A percentile compares a stretch with the other conserved stretches of the same genome.
These are phyloP conservation scores for Drymonia ruficornis DNA, from an alignment of 2,888 invertebrate species.

Conservation along the genomic window DNA sequence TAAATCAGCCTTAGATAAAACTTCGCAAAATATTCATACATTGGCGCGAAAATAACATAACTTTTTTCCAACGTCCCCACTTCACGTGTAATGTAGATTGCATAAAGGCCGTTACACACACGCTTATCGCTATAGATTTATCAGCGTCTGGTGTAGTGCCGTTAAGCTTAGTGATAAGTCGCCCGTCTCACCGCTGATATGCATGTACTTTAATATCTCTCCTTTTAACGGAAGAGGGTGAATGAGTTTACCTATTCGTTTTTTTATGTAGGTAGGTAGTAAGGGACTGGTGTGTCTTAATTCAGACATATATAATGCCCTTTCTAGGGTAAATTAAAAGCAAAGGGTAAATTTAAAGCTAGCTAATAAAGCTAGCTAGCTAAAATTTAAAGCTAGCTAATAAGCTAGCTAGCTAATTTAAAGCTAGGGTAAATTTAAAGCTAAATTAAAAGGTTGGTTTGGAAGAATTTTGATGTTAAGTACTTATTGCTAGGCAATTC, in stretches of 20 bases:
- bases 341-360: too few relatives aligned
- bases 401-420: too few relatives aligned
- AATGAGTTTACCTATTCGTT: not conserved
- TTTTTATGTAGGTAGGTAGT: not conserved
- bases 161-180: conserved; percentile 49
- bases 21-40: not conserved
- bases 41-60: not conserved
- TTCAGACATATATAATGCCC: too few relatives aligned
- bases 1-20: not conserved
- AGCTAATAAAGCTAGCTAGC: too few relatives aligned
- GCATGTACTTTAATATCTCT: conserved; percentile 17
- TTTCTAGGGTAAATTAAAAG: not conserved
- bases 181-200: conserved; percentile 22
- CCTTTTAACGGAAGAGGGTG: not conserved
- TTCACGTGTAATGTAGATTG: conserved; percentile 3
- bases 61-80: not conserved
- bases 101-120: conserved; percentile 17
- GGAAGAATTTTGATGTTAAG: too few relatives aligned
- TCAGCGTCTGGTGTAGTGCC: conserved; percentile 44
- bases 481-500: too few relatives aligned
- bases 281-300: not conserved
- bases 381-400: too few relatives aligned
- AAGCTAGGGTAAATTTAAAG: too few relatives aligned
- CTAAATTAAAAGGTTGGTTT: too few relatives aligned
- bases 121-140: conserved; percentile 46